Percentiles rank a stretch among this genome's conserved stretches.
phyloP scores from a whole-genome alignment of 1,140 invertebrate species.

The Heliothis virescens region DNA sequence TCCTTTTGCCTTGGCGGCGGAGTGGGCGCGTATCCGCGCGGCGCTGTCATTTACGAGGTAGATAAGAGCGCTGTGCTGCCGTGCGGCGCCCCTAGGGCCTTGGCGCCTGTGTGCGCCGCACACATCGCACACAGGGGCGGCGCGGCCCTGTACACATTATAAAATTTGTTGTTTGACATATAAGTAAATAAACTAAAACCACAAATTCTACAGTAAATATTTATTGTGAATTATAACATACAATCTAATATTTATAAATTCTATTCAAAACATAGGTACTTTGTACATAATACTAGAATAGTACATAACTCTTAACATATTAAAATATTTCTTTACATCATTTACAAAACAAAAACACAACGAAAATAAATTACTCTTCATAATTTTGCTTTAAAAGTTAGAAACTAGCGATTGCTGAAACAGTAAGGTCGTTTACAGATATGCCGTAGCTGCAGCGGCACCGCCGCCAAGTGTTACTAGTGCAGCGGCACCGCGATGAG shows the following conservation, averaged over 20 bases:
- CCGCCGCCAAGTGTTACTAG: too few species aligned
- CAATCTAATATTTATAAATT: constrained; percentile 24
- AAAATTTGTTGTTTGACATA: constrained; percentile 47
- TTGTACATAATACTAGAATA: constrained; percentile 42
- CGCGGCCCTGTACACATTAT: too few species aligned
- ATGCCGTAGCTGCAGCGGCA: too few species aligned
- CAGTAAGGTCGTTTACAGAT: too few species aligned
- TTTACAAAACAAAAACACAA: constrained; percentile 15
- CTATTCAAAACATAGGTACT: constrained; percentile 38
- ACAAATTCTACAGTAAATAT: constrained; percentile 2
- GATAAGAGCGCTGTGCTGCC: too few species aligned
- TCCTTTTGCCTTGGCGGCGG: too few species aligned
- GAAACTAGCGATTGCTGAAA: constrained; percentile 4
- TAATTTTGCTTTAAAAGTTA: background rate
- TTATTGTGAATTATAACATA: constrained; percentile 34
- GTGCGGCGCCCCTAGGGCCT: too few species aligned
- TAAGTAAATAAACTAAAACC: background rate
- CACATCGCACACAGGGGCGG: too few species aligned
- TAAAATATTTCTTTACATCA: constrained; percentile 25
- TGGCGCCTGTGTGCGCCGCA: too few species aligned
- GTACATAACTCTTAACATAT: background rate
- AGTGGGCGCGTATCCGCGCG: too few species aligned
- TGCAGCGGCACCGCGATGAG: too few species aligned
- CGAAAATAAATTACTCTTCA: background rate
- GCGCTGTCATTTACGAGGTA: too few species aligned